A percentile compares a stretch with the other conserved stretches of the same genome.
phyloP scores from a whole-genome alignment of 2,113 vertebrate species.

The Elanus axillaris region DNA sequence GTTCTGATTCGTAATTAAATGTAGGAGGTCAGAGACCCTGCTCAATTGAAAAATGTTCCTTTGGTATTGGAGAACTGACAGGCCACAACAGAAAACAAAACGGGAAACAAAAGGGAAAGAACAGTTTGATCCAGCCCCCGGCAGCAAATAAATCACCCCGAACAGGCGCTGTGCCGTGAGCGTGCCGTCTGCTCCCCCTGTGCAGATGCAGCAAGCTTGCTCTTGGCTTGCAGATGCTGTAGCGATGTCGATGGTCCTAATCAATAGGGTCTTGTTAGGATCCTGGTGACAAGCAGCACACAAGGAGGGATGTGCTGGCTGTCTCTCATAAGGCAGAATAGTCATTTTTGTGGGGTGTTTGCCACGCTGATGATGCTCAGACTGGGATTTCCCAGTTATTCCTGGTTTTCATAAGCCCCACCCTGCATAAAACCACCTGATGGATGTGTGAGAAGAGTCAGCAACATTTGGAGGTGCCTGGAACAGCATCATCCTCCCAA shows the following conservation, averaged over 20 bases:
- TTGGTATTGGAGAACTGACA: not conserved
- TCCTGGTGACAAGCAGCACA: not conserved
- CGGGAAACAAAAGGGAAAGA: not conserved
- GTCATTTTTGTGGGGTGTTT: not conserved
- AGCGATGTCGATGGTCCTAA: not conserved
- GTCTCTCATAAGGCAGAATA: not conserved
- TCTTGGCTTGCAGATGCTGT: not conserved
- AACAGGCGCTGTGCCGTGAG: not conserved
- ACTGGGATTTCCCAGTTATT: not conserved
- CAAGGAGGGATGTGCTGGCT: not conserved
- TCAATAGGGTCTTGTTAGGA: not conserved
- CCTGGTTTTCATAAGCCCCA: not conserved
- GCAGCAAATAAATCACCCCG: not conserved
- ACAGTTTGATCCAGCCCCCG: not conserved
- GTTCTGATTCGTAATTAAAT: not conserved
- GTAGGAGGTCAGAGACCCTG: not conserved
- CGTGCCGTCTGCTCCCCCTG: not conserved
- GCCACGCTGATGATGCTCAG: not conserved
- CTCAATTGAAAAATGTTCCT: not conserved
- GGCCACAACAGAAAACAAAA: not conserved
- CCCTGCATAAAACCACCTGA: not conserved
- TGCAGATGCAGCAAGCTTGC: rapidly evolving
- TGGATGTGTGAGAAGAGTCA: not conserved
- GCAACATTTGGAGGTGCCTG: not conserved
- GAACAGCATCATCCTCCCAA: not conserved